A percentile compares a stretch with the other conserved stretches of the same genome.
Conservation (phyloP, 2,888 invertebrate species). For the Timandra comae region DNA sequence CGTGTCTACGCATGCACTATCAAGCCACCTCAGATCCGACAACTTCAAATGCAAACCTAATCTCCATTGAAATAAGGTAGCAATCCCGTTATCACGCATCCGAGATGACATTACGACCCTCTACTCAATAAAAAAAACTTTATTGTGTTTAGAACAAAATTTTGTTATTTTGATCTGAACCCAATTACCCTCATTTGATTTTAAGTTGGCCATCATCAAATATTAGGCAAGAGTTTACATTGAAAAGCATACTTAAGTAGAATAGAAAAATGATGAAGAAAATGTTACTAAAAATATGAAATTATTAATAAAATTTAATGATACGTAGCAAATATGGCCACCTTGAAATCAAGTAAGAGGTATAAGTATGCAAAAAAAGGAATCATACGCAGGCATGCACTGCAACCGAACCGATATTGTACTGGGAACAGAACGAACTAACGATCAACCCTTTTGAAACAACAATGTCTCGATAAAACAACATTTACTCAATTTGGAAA, state of each 20-base stretch:
- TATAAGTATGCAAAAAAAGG: neutral
- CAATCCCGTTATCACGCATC: neutral
- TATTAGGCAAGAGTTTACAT: too few species aligned
- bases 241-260: too few species aligned
- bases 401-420: slow-evolving; percentile 50
- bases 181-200: too few species aligned
- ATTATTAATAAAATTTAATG: too few species aligned
- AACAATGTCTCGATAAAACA: slow-evolving; percentile 48
- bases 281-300: too few species aligned
- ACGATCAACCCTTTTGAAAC: slow-evolving; percentile 78
- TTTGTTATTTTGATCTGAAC: neutral
- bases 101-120: slow-evolving; percentile 8
- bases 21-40: slow-evolving; percentile 17
- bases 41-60: too few species aligned
- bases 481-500: slow-evolving; percentile 18
- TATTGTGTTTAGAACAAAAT: slow-evolving; percentile 7
- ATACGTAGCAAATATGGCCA: too few species aligned
- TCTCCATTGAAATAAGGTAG: slow-evolving; percentile 1
- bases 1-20: slow-evolving; percentile 67
- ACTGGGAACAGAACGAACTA: slow-evolving; percentile 47
- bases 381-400: slow-evolving; percentile 44
- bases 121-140: slow-evolving; percentile 3
- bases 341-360: too few species aligned
- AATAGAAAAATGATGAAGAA: too few species aligned
- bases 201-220: too few species aligned